Evolutionary conservation across 2,797 vertebrate genomes (phyloP), one percentile per base, ranked within the genome.

Genomic region (Neomorphus geoffroyi): DNA sequence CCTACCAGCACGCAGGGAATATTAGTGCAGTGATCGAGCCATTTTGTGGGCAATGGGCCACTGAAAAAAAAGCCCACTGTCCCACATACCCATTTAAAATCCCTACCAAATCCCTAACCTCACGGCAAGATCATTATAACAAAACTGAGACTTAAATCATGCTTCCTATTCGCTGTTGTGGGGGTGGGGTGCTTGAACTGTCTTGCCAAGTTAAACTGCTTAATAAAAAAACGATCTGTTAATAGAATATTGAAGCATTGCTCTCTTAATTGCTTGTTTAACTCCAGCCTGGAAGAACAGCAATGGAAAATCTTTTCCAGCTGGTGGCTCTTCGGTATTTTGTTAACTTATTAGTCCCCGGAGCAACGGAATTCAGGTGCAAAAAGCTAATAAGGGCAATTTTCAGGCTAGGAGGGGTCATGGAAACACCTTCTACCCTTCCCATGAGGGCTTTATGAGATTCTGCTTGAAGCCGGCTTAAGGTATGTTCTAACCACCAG

Each of bases 1-100:
- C 83, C 88, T 57, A 0, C 11, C 9, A 1, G 21, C 0, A 0
- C 13, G 17, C 0, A 4, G 45, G 39, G 27, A 78, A 17, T 14
- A 33, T 32, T 3, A 4, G 10, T 5, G 70, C 46, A 11, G 22
- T 24, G 46, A 48, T 48, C 26, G 9, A 51, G 50, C 10, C 48
- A 14, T n/a, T 54, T 14, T 19, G n/a, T 35, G 39, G 48, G 24
- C 45, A 54, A 53, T 0, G 13, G 32, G 9, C 24, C 22, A 4
- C 62, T 64, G n/a, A 46, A 22, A 71, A 91, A 56, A 46, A 1
- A 5, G 30, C 17, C n/a, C 7, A 0, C 3, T 41, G n/a, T 60
- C 45, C 62, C 39, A 35, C 6, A 8, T 67, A 93, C 80, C 51
- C 54, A 27, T 74, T 83, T 72, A 72, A 95, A 67, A 80, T 48